These are phyloP conservation scores for Laterallus jamaicensis DNA, from an alignment of 2,113 vertebrate genomes.

Conservation along the genomic window DNA sequence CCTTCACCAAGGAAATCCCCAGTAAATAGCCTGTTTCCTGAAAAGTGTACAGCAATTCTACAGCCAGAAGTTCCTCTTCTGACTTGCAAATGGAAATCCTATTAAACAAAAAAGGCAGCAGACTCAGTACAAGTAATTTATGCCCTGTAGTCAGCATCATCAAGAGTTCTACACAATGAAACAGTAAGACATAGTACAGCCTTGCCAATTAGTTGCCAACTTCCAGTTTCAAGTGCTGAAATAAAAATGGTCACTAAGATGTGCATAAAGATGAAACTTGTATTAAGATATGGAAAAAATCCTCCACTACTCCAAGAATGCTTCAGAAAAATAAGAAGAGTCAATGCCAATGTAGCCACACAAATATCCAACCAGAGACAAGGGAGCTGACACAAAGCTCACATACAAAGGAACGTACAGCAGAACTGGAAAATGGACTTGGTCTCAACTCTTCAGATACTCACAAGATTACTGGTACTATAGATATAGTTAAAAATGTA, in stretches of 20 bases:
- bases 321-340: background rate
- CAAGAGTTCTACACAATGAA: background rate
- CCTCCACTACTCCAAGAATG: background rate
- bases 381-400: background rate
- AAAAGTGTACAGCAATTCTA: background rate
- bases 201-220: background rate
- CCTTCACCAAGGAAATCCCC: constrained; percentile 29
- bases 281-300: background rate
- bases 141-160: background rate
- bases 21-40: constrained; percentile 28
- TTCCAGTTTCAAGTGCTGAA: background rate
- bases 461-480: background rate
- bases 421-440: background rate
- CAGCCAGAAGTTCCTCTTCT: background rate
- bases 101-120: background rate
- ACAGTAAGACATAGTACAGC: background rate
- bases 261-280: background rate
- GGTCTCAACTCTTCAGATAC: background rate
- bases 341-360: background rate
- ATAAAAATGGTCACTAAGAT: background rate
- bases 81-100: background rate
- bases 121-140: background rate
- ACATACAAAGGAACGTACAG: background rate
- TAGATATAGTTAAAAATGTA: too few species aligned
- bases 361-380: background rate